A percentile compares a stretch with the other conserved stretches of the same genome.
Conservation (phyloP, 2,888 invertebrate genomes). For the Scaptomyza flava region DNA sequence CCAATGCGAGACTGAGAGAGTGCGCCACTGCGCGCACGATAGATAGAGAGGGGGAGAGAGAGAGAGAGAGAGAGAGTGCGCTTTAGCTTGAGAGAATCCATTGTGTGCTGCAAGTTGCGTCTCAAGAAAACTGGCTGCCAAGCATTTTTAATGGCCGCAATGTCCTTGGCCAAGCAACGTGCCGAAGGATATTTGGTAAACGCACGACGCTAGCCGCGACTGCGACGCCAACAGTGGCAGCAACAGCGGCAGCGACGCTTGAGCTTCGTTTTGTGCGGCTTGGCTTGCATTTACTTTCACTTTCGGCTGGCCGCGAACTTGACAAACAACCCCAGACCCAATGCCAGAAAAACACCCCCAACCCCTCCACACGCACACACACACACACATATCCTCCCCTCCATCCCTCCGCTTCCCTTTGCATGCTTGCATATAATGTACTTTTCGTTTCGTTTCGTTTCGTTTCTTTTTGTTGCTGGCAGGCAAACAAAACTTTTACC, state of each 20-base stretch:
- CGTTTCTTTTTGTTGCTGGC: conserved; percentile 2
- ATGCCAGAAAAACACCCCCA: conserved; percentile 1
- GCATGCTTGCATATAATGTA: conserved; percentile 78
- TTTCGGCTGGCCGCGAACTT: conserved; percentile 66
- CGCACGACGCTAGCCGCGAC: conserved; percentile 42
- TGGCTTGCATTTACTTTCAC: conserved; percentile 72
- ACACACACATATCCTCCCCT: not conserved
- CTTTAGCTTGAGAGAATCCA: conserved; percentile 28
- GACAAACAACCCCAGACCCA: conserved; percentile 62
- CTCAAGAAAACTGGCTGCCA: conserved; percentile 68
- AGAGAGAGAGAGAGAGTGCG: conserved; percentile 30
- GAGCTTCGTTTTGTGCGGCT: conserved; percentile 47
- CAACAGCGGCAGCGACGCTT: conserved; percentile 39
- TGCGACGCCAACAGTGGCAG: conserved; percentile 26
- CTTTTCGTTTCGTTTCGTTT: conserved; percentile 36
- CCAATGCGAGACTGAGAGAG: conserved; percentile 10
- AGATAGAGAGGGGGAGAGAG: not conserved
- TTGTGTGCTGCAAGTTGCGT: conserved; percentile 51
- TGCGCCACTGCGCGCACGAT: not conserved
- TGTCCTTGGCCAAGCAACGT: conserved; percentile 83
- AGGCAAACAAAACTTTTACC: conserved; percentile 66
- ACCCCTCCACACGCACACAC: not conserved
- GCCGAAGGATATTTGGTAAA: conserved; percentile 77
- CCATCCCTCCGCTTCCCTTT: not conserved
- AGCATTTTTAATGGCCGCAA: conserved; percentile 82